Base-by-base conservation (phyloP, 1,140 invertebrate species). In the Cylas formicarius region DNA sequence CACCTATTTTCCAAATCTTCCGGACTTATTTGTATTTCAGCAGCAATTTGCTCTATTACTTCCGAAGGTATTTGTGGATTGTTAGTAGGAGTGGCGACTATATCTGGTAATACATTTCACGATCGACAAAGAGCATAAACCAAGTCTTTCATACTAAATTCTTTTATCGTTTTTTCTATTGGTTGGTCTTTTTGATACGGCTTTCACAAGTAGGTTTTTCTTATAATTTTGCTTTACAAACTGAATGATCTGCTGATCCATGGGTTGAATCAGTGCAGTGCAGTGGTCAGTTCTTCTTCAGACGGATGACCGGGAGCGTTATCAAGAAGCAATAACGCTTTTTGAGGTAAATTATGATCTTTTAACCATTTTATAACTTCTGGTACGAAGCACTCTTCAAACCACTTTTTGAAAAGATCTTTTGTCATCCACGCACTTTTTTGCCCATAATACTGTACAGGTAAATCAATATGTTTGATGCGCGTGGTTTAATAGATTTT, bases 271-370 rank as follows among this genome's bases (percentile, higher is more conserved):
- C 40, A 58, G 51, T 36, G 64, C 46, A 45, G 58, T 62, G 39
- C 54, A 57, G 32, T 65, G n/a, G n/a, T n/a, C n/a, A n/a, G n/a
- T n/a, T n/a, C n/a, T n/a, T n/a, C n/a, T n/a, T n/a, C n/a, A n/a
- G n/a, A n/a, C 19, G 42, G 43, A 19, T 51, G 53, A 27, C 44
- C 27, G 38, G 48, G 44, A 27, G 48, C 51, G 45, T 69, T 71
- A 47, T 72, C 67, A 13, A 70, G 23, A 36, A 71, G 39, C 24
- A 72, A 49, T 42, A 61, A 26, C 24, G 32, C 55, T 37, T 52
- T 61, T 20, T 33, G 40, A 14, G 9, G 11, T 24, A 38, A 45
- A 50, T 48, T 44, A n/a, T 44, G 37, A 36, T 47, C 13, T 14
- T 31, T 20, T 24, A 52, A 52, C 37, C 55, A 57, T 6, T 19